Conservation (phyloP, 2,113 vertebrate species). For the Montifringilla adamsi region DNA sequence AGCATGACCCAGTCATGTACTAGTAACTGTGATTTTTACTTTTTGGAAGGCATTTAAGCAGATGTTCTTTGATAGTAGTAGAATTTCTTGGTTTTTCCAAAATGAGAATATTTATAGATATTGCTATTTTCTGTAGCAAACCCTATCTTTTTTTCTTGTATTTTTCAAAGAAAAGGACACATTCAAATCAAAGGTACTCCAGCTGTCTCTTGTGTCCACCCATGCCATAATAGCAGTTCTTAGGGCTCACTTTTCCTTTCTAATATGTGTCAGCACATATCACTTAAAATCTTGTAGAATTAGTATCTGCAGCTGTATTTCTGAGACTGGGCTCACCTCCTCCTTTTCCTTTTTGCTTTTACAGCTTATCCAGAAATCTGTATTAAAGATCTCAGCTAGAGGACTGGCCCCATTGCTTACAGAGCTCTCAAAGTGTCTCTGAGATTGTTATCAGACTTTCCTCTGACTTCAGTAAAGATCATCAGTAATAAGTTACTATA, state of each 20-base stretch:
- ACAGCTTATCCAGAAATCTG: neutral
- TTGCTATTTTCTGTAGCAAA: neutral
- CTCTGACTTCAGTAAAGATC: neutral
- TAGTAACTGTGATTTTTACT: neutral
- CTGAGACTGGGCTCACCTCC: neutral
- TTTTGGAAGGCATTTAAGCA: conserved; percentile 6
- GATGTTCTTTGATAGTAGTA: neutral
- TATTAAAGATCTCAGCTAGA: conserved; percentile 20
- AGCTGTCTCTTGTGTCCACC: neutral
- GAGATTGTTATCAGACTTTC: neutral
- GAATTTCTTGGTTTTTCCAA: neutral
- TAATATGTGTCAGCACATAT: neutral
- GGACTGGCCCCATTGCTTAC: conserved; percentile 6
- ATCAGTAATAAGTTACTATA: neutral
- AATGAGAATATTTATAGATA: neutral
- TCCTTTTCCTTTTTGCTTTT: conserved; percentile 23
- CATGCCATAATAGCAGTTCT: conserved; percentile 18
- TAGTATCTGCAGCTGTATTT: neutral
- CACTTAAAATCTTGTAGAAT: conserved; percentile 12
- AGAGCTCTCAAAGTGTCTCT: neutral
- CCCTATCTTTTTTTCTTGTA: neutral
- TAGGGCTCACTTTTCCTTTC: conserved; percentile 2
- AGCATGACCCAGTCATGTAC: neutral
- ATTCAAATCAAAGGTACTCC: neutral
- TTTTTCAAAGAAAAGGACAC: neutral